These are phyloP conservation scores for Pempheris klunzingeri DNA, from an alignment of 2,797 vertebrate genomes.

Conservation along the genomic window DNA sequence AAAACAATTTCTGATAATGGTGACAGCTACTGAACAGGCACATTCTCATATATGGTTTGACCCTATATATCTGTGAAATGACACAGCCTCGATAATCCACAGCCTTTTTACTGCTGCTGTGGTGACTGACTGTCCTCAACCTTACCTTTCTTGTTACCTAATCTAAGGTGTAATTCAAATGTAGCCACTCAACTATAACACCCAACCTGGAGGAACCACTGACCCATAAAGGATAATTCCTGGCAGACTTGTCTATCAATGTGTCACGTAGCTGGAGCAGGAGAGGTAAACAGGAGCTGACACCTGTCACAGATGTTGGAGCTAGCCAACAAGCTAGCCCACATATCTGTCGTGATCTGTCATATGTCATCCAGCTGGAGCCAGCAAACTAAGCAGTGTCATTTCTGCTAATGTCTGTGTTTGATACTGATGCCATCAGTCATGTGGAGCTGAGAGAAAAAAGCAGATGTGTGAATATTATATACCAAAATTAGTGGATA, in stretches of 20 bases:
- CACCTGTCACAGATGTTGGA: slow-evolving; percentile 79
- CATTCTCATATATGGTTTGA: slow-evolving; percentile 12
- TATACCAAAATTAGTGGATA: too few relatives aligned
- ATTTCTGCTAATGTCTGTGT: slow-evolving; percentile 65
- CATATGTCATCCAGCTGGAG: slow-evolving; percentile 68
- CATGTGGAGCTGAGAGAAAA: slow-evolving; percentile 49
- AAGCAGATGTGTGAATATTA: slow-evolving; percentile 28
- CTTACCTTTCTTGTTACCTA: slow-evolving; percentile 14
- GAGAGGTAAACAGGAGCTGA: slow-evolving; percentile 75
- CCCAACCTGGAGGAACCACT: slow-evolving; percentile 35
- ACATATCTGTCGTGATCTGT: slow-evolving; percentile 69
- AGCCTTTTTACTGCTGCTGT: slow-evolving; percentile 8
- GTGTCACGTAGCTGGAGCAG: slow-evolving; percentile 47
- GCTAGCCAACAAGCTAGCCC: slow-evolving; percentile 65
- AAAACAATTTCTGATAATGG: not conserved
- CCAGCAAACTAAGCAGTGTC: slow-evolving; percentile 61
- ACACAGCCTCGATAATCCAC: not conserved
- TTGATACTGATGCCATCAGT: slow-evolving; percentile 65
- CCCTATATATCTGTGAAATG: slow-evolving; percentile 14
- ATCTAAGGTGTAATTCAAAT: slow-evolving; percentile 30
- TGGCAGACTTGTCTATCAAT: slow-evolving; percentile 48
- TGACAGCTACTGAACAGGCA: not conserved
- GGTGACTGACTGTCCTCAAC: not conserved
- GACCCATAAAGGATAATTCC: slow-evolving; percentile 43
- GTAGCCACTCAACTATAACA: slow-evolving; percentile 16